Evolutionary conservation across 2,113 vertebrate genomes (phyloP).

Genomic region (Tylochromis polylepis): DNA sequence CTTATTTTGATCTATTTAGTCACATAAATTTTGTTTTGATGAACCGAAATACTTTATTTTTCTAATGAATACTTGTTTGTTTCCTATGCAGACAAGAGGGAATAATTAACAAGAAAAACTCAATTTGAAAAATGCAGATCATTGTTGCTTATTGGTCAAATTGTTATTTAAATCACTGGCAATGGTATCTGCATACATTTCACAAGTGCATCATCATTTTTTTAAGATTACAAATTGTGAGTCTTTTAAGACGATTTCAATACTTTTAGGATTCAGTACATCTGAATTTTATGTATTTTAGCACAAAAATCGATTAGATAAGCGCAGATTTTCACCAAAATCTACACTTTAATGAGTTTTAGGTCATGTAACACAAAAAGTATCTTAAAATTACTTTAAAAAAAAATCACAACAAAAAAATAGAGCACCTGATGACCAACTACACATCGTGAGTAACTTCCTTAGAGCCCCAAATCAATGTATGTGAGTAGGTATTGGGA

Average conservation of each 20-base stretch:
- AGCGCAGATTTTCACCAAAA: not conserved
- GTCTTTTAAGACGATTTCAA: not conserved
- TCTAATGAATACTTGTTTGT: not conserved
- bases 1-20: not conserved
- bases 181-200: not conserved
- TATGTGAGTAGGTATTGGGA: not conserved
- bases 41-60: not conserved
- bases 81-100: not conserved
- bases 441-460: not conserved
- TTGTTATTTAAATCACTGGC: not conserved
- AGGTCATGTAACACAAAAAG: not conserved
- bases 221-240: not conserved
- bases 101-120: not conserved
- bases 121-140: not conserved
- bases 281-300: not conserved
- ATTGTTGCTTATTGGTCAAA: not conserved
- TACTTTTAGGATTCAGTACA: not conserved
- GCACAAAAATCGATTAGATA: not conserved
- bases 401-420: not conserved
- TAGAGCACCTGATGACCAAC: not conserved
- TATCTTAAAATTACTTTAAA: not conserved
- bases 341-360: not conserved
- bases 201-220: not conserved
- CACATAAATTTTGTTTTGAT: not conserved
- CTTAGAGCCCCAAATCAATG: not conserved